These are phyloP conservation scores for Drosophila incognita DNA, from an alignment of 2,888 invertebrate species.

Conservation along the genomic window DNA sequence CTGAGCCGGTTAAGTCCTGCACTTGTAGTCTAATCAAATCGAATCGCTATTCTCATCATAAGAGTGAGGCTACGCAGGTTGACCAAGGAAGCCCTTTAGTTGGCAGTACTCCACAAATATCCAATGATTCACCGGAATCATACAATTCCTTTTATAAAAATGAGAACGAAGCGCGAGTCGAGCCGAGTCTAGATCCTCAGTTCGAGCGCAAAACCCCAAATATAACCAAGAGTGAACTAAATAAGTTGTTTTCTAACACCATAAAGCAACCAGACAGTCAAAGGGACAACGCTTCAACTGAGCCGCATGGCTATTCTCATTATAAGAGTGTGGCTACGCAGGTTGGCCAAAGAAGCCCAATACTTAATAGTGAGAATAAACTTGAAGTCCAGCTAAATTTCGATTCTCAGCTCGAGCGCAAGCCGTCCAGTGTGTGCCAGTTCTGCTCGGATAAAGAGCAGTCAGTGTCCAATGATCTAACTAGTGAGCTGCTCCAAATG, in stretches of 20 bases:
- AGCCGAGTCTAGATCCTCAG: neutral
- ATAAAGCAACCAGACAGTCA: neutral
- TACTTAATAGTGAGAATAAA: neutral
- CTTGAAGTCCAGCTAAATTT: neutral
- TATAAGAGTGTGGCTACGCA: neutral
- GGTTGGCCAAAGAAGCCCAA: neutral
- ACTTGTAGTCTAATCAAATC: too few species aligned
- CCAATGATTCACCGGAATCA: neutral
- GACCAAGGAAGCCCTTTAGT: neutral
- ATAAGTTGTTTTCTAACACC: neutral
- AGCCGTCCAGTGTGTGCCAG: slow-evolving; percentile 38
- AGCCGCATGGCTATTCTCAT: neutral
- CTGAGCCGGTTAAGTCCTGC: too few species aligned
- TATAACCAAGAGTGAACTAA: neutral
- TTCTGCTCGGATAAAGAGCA: slow-evolving; percentile 35
- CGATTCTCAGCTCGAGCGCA: neutral
- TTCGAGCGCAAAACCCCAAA: neutral
- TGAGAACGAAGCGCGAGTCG: neutral
- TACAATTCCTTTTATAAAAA: neutral
- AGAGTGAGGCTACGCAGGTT: neutral
- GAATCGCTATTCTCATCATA: neutral
- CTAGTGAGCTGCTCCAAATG: slow-evolving; percentile 19
- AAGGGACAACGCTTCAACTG: neutral
- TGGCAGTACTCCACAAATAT: neutral
- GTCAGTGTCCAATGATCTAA: slow-evolving; percentile 31